Conservation (phyloP, 1,140 invertebrate genomes). For the Vanessa tameamea region DNA sequence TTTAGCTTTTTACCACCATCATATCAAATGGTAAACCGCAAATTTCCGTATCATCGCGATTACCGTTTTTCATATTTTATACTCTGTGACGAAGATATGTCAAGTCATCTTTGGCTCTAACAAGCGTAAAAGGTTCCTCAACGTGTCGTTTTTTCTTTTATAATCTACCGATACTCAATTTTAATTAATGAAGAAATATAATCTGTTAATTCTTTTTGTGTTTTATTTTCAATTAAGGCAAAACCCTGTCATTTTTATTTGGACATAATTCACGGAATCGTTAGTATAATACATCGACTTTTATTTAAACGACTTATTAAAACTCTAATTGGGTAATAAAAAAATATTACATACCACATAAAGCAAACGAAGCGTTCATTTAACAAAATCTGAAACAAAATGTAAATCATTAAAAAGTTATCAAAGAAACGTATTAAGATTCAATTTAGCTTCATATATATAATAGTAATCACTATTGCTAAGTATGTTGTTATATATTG, state of each 20-base stretch:
- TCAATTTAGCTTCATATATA: too few species aligned
- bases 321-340: too few species aligned
- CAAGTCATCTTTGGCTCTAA: neutral
- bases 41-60: conserved; percentile 42
- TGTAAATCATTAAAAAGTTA: neutral
- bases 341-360: conserved; percentile 8
- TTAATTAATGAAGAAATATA: too few species aligned
- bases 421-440: neutral
- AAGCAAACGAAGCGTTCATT: conserved; percentile 2
- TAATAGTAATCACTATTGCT: too few species aligned
- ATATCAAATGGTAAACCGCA: conserved; percentile 42
- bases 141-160: neutral
- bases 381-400: conserved; percentile 9
- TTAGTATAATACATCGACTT: too few species aligned
- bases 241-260: too few species aligned
- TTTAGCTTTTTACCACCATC: conserved; percentile 20
- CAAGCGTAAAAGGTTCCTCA: neutral
- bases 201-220: too few species aligned
- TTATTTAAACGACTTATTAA: too few species aligned
- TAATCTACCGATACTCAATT: too few species aligned
- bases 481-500: too few species aligned
- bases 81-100: neutral
- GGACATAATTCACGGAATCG: too few species aligned
- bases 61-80: conserved; percentile 24
- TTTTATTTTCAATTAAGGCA: too few species aligned